Percentiles rank a stretch among this genome's conserved stretches.
Conservation (phyloP, 2,113 vertebrate genomes). For the Mormoops blainvillei region DNA sequence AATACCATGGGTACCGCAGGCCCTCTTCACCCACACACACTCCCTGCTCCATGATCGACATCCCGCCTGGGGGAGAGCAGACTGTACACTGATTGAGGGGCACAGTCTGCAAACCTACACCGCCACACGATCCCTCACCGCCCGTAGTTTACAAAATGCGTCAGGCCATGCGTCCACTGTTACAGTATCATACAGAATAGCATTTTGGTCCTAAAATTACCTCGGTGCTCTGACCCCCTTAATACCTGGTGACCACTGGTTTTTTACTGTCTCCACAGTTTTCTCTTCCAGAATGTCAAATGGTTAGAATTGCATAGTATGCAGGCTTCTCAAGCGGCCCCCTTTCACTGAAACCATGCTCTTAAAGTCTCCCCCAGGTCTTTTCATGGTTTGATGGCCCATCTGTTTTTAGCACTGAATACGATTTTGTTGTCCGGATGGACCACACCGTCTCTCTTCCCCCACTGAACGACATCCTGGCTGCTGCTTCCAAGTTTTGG, state of each 20-base stretch:
- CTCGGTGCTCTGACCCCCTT: background rate
- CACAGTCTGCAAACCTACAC: fast-evolving
- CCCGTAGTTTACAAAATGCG: no score
- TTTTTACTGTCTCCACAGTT: no score
- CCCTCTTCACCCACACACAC: background rate
- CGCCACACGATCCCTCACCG: no score
- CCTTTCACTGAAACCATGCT: background rate
- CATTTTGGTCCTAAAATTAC: background rate
- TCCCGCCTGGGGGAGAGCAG: background rate
- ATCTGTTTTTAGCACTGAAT: background rate
- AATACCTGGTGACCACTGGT: background rate
- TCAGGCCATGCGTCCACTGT: no score
- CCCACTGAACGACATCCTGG: background rate
- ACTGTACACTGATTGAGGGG: background rate
- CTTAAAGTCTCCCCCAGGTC: background rate
- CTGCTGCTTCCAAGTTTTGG: background rate
- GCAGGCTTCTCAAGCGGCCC: background rate
- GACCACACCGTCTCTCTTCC: background rate
- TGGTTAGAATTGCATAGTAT: background rate
- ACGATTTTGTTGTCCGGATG: no score
- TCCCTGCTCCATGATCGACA: background rate
- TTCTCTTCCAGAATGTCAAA: background rate
- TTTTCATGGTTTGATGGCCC: background rate
- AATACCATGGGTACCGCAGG: background rate
- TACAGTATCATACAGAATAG: background rate